Percentiles rank a stretch among this genome's conserved stretches.
Conservation (phyloP, 2,113 vertebrate genomes). For the Merops nubicus region DNA sequence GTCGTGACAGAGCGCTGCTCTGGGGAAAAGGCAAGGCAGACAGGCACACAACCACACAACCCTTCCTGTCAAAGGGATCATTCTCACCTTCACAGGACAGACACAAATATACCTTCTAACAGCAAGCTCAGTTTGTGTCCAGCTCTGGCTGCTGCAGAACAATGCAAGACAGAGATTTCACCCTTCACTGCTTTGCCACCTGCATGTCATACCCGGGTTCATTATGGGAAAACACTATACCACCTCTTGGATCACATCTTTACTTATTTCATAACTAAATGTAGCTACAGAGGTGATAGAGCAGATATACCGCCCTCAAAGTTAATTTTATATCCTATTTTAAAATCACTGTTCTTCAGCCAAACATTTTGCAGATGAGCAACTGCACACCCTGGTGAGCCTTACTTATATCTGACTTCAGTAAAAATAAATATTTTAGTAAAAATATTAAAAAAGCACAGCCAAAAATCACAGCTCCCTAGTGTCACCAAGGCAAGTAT, state of each 20-base stretch:
- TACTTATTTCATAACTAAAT: not conserved
- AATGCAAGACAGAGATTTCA: not conserved
- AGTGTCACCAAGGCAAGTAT: not conserved
- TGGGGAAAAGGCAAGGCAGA: not conserved
- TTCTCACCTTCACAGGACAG: rapidly evolving
- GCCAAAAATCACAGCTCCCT: not conserved
- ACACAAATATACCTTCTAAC: not conserved
- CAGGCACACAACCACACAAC: not conserved
- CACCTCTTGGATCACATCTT: not conserved
- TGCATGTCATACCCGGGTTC: rapidly evolving
- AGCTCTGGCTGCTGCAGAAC: not conserved
- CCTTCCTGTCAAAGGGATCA: rapidly evolving
- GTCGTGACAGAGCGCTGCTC: not conserved
- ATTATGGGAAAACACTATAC: rapidly evolving
- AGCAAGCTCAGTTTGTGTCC: not conserved
- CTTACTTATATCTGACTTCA: not conserved
- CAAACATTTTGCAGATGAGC: not conserved
- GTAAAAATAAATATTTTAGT: no score
- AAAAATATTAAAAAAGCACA: not conserved
- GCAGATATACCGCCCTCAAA: not conserved
- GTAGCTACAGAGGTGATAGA: not conserved
- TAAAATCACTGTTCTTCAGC: not conserved
- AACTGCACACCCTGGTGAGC: not conserved
- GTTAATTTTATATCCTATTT: not conserved
- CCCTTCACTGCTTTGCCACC: not conserved